phyloP scores from a whole-genome alignment of 2,888 invertebrate genomes.

The Erebia aethiops region DNA sequence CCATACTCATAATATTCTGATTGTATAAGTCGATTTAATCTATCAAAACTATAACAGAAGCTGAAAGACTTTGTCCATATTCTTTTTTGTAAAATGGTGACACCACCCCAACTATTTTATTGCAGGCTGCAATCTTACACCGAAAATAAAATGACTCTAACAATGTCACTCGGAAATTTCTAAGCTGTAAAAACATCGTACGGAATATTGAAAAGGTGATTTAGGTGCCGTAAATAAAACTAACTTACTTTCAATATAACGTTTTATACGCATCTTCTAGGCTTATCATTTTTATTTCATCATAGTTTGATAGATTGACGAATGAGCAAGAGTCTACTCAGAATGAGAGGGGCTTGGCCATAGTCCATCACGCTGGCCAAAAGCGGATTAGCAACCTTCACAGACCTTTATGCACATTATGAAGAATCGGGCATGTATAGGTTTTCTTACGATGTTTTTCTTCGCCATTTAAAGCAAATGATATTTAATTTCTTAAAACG shows the following conservation, averaged over 20 bases:
- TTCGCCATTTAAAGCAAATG: too few relatives aligned
- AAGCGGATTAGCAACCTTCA: too few relatives aligned
- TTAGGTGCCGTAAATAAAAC: slow-evolving; percentile 22
- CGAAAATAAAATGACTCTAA: slow-evolving; percentile 45
- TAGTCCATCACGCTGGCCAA: too few relatives aligned
- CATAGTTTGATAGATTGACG: not conserved
- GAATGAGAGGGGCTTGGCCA: too few relatives aligned
- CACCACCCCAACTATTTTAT: slow-evolving; percentile 41
- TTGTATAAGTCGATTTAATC: too few relatives aligned
- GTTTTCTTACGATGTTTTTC: too few relatives aligned
- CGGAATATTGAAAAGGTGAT: slow-evolving; percentile 48
- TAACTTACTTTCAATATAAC: slow-evolving; percentile 11
- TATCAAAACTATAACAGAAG: too few relatives aligned
- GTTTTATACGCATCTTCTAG: slow-evolving; percentile 12
- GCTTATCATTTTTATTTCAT: not conserved
- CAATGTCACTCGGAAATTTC: slow-evolving; percentile 45
- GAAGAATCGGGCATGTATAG: too few relatives aligned
- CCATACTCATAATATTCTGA: too few relatives aligned
- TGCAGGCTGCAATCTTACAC: slow-evolving; percentile 53
- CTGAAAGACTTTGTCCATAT: not conserved
- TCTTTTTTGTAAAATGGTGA: not conserved
- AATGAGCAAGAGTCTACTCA: too few relatives aligned
- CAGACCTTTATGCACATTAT: too few relatives aligned
- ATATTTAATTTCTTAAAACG: too few relatives aligned
- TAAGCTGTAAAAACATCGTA: slow-evolving; percentile 38